These are phyloP conservation scores for Nineta flava DNA, from an alignment of 2,888 invertebrate species.

Conservation along the genomic window DNA sequence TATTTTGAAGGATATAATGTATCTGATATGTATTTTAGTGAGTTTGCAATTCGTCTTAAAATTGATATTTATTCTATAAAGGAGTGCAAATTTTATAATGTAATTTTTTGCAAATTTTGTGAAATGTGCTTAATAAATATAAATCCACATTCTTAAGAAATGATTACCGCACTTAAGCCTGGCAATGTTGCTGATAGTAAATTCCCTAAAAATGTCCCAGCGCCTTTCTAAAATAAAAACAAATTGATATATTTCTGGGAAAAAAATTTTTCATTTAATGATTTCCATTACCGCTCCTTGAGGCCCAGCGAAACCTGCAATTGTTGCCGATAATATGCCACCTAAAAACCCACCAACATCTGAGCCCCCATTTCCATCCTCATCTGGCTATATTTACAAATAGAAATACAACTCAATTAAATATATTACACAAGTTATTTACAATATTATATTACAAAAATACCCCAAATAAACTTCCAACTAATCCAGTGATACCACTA, in stretches of 20 bases:
- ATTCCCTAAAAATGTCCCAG: conserved; percentile 25
- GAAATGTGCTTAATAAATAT: too few species aligned
- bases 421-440: conserved; percentile 1
- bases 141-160: too few species aligned
- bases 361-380: conserved; percentile 25
- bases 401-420: not conserved
- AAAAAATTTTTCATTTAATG: not conserved
- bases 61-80: too few species aligned
- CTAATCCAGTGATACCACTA: conserved; percentile 23
- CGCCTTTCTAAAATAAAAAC: conserved; percentile 24
- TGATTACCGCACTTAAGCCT: conserved; percentile 25
- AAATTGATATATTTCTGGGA: not conserved
- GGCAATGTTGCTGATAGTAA: conserved; percentile 23
- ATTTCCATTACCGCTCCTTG: conserved; percentile 23
- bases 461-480: conserved; percentile 26
- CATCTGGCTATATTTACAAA: conserved; percentile 18
- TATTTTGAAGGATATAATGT: too few species aligned
- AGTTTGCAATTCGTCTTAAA: too few species aligned
- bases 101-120: too few species aligned
- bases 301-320: conserved; percentile 26
- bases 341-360: conserved; percentile 28
- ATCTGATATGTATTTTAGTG: too few species aligned
- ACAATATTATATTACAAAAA: conserved; percentile 12
- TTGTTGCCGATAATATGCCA: conserved; percentile 25
- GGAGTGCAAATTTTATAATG: too few species aligned